Base-by-base conservation (phyloP, 30 jellyfish, hydroid and myxozoan species). In the Hydra vulgaris region DNA sequence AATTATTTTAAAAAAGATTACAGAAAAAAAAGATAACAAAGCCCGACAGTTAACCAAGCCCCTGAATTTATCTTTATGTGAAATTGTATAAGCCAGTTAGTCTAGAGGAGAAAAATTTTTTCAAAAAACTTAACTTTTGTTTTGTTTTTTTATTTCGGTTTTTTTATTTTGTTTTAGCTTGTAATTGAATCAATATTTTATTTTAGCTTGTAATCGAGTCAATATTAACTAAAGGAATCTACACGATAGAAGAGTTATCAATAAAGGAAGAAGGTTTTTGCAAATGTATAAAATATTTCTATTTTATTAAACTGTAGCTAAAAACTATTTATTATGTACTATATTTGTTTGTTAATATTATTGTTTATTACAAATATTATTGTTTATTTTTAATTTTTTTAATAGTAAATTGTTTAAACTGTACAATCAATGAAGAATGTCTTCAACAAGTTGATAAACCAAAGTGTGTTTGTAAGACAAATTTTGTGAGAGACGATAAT, bases 331-430 rank as follows among this genome's bases (percentile, higher is more conserved):
- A n/a, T n/a, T n/a, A n/a, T n/a, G n/a, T n/a, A n/a, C n/a, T n/a
- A 12, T 40, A 12, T 40, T 40, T 40, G 12, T 40, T 5, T 40
- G 5, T 5, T 40, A 40, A 5, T 40, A 40, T 40, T 40, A 3
- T 3, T 3, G 5, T 40, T 40, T 40, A 40, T 40, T 5, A 40
- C 12, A 3, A 12, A 5, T 40, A 40, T 3, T 40, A 3, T 40
- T 3, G 5, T 40, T 40, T 40, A 55, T 21, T 24, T 53, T 18
- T 83, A 1, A 3, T 83, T 26, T 25, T 17, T 8, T 5, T 84
- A 66, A 18, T 74, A 86, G 97, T 70, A 21, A 95, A 91, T 27
- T 74, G 74, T 27, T 91, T 95, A 67, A 27, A 89, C 19, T 40
- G 61, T 40, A 3, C 61, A 40, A 12, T 40, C 12, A 40, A 40